Conservation (phyloP, 2,888 invertebrate species). For the Panorpa germanica region DNA sequence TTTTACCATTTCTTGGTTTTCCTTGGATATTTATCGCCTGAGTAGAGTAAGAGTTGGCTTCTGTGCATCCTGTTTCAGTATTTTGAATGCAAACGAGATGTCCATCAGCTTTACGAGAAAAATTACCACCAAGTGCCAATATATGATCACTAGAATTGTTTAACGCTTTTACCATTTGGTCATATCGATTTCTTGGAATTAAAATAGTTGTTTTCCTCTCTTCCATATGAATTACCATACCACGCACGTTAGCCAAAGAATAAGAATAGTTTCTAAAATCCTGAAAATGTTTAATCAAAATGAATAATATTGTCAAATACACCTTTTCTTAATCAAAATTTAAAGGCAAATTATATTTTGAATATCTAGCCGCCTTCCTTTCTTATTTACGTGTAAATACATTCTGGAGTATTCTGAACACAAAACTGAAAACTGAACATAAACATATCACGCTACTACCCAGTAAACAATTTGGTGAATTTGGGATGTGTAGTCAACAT, state of each 20-base stretch:
- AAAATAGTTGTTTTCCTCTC: conserved; percentile 57
- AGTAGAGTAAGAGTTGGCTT: conserved; percentile 61
- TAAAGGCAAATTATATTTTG: too few species aligned
- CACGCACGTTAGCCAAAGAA: conserved; percentile 54
- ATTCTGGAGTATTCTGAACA: too few species aligned
- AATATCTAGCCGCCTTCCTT: too few species aligned
- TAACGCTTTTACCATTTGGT: conserved; percentile 54
- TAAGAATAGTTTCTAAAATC: conserved; percentile 74
- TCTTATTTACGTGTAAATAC: too few species aligned
- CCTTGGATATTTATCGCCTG: conserved; percentile 77
- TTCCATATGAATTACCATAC: conserved; percentile 65
- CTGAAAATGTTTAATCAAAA: too few species aligned
- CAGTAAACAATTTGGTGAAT: too few species aligned
- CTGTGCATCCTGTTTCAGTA: conserved; percentile 29
- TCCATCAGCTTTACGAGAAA: conserved; percentile 62
- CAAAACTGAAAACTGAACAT: too few species aligned
- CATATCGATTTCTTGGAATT: conserved; percentile 56
- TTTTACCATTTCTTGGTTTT: conserved; percentile 50
- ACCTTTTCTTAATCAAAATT: too few species aligned
- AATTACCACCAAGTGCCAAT: conserved; percentile 63
- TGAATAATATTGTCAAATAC: too few species aligned
- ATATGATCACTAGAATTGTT: conserved; percentile 70
- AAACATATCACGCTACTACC: too few species aligned
- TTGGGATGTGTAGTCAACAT: too few species aligned
- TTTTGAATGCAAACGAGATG: conserved; percentile 76